Percentiles rank a stretch among this genome's conserved stretches.
Evolutionary conservation across 2,113 vertebrate species (phyloP).

Genomic region (Gambusia holbrooki): DNA sequence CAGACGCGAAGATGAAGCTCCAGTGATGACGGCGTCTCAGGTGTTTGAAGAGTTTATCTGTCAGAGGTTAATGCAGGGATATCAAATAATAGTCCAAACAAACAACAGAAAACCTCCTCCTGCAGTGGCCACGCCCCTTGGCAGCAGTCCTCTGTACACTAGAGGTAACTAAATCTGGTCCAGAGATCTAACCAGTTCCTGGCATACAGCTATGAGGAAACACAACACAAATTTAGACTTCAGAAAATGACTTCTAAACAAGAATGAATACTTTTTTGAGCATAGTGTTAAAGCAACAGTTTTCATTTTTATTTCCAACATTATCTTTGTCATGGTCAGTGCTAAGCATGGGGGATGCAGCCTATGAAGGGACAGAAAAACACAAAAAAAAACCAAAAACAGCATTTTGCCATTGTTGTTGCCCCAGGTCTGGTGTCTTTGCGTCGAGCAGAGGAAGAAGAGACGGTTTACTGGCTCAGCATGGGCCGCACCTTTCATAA

Average conservation of each 20-base stretch:
- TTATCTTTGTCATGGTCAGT: no score
- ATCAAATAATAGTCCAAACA: slow-evolving; percentile 95
- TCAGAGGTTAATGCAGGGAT: slow-evolving; percentile 98
- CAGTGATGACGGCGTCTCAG: slow-evolving; percentile 91
- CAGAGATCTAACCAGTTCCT: background rate
- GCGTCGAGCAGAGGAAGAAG: slow-evolving; percentile 88
- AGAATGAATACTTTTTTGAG: background rate
- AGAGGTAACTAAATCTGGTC: slow-evolving; percentile 79
- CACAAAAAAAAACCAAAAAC: no score
- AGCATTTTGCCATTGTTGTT: background rate
- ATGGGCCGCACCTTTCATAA: slow-evolving; percentile 99
- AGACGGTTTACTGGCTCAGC: slow-evolving; percentile 95
- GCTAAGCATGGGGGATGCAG: no score
- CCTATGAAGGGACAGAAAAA: no score
- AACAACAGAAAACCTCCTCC: slow-evolving; percentile 84
- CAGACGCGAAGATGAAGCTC: slow-evolving; percentile 93
- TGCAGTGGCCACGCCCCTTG: slow-evolving; percentile 83
- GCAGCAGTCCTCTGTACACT: slow-evolving; percentile 95
- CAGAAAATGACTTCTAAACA: background rate
- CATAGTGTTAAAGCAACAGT: background rate
- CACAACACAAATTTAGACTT: background rate
- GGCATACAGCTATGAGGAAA: background rate
- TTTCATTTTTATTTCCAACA: no score
- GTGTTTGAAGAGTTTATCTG: slow-evolving; percentile 99
- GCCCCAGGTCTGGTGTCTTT: slow-evolving; percentile 89